Percentiles rank a stretch among this genome's conserved stretches.
Conservation (phyloP, 2,888 invertebrate genomes). For the Dysmachus trigonus region DNA sequence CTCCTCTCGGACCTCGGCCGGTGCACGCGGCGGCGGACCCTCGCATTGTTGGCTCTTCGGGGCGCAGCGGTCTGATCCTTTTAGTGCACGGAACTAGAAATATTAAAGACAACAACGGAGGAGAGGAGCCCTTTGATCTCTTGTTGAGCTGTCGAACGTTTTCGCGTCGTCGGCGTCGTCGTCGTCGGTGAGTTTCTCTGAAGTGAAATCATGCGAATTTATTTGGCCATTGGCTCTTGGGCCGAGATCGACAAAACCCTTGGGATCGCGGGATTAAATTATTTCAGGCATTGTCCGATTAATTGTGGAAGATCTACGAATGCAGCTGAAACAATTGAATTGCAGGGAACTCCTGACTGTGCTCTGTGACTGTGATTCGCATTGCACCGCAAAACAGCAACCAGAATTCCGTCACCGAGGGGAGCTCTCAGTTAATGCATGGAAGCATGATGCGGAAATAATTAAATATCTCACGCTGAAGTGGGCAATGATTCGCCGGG, state of each 20-base stretch:
- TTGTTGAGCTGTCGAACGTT: not conserved
- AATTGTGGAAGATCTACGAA: not conserved
- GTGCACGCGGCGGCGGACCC: not conserved
- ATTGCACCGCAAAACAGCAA: not conserved
- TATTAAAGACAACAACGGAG: not conserved
- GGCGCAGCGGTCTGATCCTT: constrained; percentile 5
- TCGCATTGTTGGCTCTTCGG: not conserved
- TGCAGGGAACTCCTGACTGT: not conserved
- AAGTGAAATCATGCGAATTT: constrained; percentile 25
- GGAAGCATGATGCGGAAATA: not conserved
- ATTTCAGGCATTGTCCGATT: not conserved
- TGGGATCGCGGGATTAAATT: not conserved
- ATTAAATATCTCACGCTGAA: not conserved
- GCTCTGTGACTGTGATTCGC: not conserved
- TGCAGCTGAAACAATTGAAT: not conserved
- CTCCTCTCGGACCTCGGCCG: not conserved
- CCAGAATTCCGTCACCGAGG: not conserved
- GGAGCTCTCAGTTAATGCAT: not conserved
- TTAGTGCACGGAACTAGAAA: constrained; percentile 39
- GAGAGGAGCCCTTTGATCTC: constrained; percentile 6
- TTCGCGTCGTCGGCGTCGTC: constrained; percentile 12
- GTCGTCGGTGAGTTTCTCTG: constrained; percentile 19
- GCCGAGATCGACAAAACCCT: not conserved
- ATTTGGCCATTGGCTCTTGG: not conserved
- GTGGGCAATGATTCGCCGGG: not conserved